Base-by-base conservation (phyloP, 2,797 vertebrate genomes). In the Mus minutoides region DNA sequence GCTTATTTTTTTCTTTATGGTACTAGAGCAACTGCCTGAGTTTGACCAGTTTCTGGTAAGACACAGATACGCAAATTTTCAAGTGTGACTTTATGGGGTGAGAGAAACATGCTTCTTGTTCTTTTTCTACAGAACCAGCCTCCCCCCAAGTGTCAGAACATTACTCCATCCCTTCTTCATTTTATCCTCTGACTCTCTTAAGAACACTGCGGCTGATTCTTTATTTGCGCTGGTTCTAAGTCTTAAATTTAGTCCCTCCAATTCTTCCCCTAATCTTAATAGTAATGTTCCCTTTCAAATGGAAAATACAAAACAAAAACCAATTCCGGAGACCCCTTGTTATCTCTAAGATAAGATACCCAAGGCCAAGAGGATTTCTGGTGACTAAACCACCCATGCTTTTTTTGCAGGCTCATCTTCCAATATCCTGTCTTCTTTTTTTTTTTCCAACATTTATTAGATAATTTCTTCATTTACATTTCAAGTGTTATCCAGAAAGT, bases 271-370 rank as follows among this genome's bases (percentile, higher is more conserved):
- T 71, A 90, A 4, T 87, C 21, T 54, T 62, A 88, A 29, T 85
- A 87, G 87, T 37, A 52, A 60, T 76, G 40, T 8, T 77, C 31
- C 76, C 86, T 91, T 76, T 87, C 88, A 94, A 76, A 87, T 64
- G 2, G 19, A 83, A 93, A 90, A 43, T 62, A 3, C 22, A 94
- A 93, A 94, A 92, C 12, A 40, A 91, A 40, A 89, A 76, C 5
- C 67, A 90, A 34, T 92, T 90, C 37, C 52, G 67, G 17, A 73
- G 40, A 13, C 11, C 46, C 24, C 22, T 52, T 62, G n/a, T 90
- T 77, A 91, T 60, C 24, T 92, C 67, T 5, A 89, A 60, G 37
- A 43, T 69, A 93, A 96, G 49, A 54, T 67, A 95, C 52, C 37
- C 0, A 19, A 67, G 22, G 64, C 43, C 60, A 77, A 95, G 43